Conservation (phyloP, 2,113 vertebrate species). For the Sinocyclocheilus grahami region DNA sequence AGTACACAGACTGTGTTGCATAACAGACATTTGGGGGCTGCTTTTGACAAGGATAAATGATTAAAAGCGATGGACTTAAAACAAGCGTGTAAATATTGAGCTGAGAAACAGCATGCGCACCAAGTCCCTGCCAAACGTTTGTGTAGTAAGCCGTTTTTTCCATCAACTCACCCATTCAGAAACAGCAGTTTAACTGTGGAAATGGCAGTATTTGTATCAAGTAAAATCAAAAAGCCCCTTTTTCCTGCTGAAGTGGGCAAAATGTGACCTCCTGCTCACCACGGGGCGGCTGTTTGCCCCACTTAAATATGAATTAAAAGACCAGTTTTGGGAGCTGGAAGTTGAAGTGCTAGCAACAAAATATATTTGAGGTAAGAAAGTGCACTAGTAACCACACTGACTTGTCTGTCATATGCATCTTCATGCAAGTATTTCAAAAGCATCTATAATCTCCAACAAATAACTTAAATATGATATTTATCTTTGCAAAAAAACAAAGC, state of each 20-base stretch:
- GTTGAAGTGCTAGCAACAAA: not conserved
- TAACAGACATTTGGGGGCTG: not conserved
- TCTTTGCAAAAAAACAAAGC: not conserved
- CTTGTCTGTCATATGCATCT: not conserved
- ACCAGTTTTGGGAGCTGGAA: not conserved
- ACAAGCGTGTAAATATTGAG: conserved; percentile 6
- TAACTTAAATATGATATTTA: not conserved
- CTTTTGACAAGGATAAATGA: conserved; percentile 26
- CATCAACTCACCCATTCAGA: not conserved
- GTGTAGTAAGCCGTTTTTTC: conserved; percentile 5
- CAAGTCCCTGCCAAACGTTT: not conserved
- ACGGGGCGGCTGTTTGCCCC: not conserved
- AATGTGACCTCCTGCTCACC: not conserved
- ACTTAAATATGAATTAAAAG: not conserved
- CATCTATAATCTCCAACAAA: not conserved
- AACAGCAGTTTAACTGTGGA: not conserved
- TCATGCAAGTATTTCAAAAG: no score
- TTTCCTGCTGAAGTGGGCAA: not conserved
- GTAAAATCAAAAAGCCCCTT: not conserved
- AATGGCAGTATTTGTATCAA: not conserved
- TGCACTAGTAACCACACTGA: no score
- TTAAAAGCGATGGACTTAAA: conserved; percentile 8
- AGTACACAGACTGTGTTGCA: not conserved
- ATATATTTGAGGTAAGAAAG: no score
- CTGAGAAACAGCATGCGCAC: not conserved